Conservation (phyloP, 1,140 invertebrate species). For the Rhyzopertha dominica region DNA sequence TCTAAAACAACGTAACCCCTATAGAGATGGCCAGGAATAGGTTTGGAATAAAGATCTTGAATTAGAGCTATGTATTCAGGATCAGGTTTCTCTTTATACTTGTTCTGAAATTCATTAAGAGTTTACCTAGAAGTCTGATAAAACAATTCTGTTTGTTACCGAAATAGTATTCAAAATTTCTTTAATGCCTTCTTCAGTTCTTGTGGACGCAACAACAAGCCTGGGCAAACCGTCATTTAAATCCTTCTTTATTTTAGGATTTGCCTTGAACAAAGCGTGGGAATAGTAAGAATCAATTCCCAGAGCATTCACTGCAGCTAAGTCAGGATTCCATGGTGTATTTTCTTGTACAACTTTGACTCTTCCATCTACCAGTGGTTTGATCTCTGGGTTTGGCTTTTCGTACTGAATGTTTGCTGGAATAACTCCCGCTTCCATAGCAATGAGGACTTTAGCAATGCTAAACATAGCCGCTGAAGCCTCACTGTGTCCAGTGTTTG, state of each 20-base stretch:
- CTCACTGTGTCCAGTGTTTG: slow-evolving; percentile 73
- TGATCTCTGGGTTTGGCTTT: slow-evolving; percentile 61
- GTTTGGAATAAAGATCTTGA: slow-evolving; percentile 49
- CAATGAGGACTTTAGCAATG: slow-evolving; percentile 53
- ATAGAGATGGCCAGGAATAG: slow-evolving; percentile 56
- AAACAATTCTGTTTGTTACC: slow-evolving; percentile 1
- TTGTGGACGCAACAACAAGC: slow-evolving; percentile 57
- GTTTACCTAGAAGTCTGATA: slow-evolving; percentile 1
- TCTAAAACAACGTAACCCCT: slow-evolving; percentile 54
- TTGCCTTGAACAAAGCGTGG: slow-evolving; percentile 62
- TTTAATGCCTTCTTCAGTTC: slow-evolving; percentile 64
- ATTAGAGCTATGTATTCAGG: slow-evolving; percentile 53
- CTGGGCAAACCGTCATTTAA: slow-evolving; percentile 51
- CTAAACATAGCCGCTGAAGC: slow-evolving; percentile 56
- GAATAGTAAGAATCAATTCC: slow-evolving; percentile 59
- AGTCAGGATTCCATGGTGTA: slow-evolving; percentile 57
- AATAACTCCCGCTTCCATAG: slow-evolving; percentile 63
- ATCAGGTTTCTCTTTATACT: slow-evolving; percentile 43
- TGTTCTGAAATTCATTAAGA: slow-evolving; percentile 30
- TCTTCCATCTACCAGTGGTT: slow-evolving; percentile 59
- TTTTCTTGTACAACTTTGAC: slow-evolving; percentile 58
- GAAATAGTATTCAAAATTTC: slow-evolving; percentile 52
- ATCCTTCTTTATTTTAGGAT: slow-evolving; percentile 47
- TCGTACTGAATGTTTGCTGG: slow-evolving; percentile 71
- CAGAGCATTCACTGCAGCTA: slow-evolving; percentile 55